Evolutionary conservation across 2,113 vertebrate species (phyloP).

Genomic region (Aspidoscelis tigris): DNA sequence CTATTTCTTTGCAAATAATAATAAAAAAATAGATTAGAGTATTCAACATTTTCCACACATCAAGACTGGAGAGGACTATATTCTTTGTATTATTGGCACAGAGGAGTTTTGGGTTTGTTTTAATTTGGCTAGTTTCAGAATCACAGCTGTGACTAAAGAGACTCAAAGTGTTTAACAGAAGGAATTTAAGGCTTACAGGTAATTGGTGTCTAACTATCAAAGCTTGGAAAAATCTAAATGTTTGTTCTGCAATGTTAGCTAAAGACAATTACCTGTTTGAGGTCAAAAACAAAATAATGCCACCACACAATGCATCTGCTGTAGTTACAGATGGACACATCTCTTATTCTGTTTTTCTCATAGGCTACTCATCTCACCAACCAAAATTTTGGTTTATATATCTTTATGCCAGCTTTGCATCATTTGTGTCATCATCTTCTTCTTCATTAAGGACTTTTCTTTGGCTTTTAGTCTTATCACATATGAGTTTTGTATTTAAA

Average conservation of each 20-base stretch:
- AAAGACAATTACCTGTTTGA: background rate
- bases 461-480: too few relatives aligned
- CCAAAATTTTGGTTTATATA: too few relatives aligned
- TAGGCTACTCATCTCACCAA: too few relatives aligned
- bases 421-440: too few relatives aligned
- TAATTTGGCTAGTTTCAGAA: background rate
- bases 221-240: background rate
- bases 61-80: background rate
- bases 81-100: background rate
- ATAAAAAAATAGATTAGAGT: background rate
- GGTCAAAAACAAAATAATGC: background rate
- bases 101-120: background rate
- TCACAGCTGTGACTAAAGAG: background rate
- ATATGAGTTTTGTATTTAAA: too few relatives aligned
- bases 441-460: too few relatives aligned
- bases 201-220: background rate
- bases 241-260: background rate
- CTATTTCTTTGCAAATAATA: slow-evolving; percentile 39
- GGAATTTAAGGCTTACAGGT: too few relatives aligned
- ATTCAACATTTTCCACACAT: background rate
- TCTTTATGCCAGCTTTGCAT: too few relatives aligned
- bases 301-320: background rate
- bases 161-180: background rate
- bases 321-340: too few relatives aligned
- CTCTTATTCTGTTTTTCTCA: too few relatives aligned